phyloP scores from a whole-genome alignment of 2,797 vertebrate genomes.

The Phrynocephalus vlangalii region DNA sequence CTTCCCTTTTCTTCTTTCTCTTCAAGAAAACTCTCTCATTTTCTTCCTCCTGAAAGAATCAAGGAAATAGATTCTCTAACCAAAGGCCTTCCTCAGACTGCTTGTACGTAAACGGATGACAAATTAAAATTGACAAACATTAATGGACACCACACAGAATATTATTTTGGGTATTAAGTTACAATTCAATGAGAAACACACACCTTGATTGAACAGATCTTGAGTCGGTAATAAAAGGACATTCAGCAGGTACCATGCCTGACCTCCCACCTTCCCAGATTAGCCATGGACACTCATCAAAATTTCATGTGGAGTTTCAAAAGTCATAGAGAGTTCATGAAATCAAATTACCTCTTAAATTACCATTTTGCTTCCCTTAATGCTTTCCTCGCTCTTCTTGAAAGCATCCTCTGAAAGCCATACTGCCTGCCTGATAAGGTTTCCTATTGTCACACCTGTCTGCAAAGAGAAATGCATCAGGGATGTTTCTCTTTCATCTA shows the following conservation, averaged over 20 bases:
- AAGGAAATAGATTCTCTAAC: conserved; percentile 1
- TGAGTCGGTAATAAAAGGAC: conserved; percentile 45
- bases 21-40: conserved; percentile 19
- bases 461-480: conserved; percentile 56
- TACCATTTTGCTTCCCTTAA: conserved; percentile 53
- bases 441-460: conserved; percentile 64
- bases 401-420: conserved; percentile 45
- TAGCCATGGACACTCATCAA: conserved; percentile 58
- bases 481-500: conserved; percentile 49
- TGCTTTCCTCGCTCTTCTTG: conserved; percentile 53
- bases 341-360: conserved; percentile 70
- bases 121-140: conserved; percentile 53
- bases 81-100: background rate
- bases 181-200: conserved; percentile 43
- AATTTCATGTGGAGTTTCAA: conserved; percentile 58
- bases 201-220: conserved; percentile 21
- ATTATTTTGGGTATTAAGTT: conserved; percentile 58
- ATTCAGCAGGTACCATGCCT: conserved; percentile 38
- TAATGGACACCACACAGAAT: conserved; percentile 31
- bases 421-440: conserved; percentile 54
- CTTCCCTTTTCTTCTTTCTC: background rate
- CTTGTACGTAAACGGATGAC: conserved; percentile 14
- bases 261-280: conserved; percentile 60
- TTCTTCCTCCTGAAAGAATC: conserved; percentile 21
- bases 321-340: conserved; percentile 68